Evolutionary conservation across 2,888 invertebrate species (phyloP), one percentile per base, ranked within the genome.

Genomic region (Melitaea athalia): DNA sequence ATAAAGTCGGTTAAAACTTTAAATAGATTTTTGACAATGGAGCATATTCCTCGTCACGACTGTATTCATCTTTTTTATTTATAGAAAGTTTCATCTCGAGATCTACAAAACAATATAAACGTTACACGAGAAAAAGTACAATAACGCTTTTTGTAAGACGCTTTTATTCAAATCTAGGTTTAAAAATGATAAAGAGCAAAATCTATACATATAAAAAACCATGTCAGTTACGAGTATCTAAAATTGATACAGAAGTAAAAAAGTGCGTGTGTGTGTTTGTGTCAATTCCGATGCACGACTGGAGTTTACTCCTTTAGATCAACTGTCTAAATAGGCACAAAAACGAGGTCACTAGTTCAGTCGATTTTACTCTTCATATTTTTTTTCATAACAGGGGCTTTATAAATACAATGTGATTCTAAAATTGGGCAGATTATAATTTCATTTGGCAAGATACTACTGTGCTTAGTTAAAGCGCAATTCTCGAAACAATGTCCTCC

Each of bases 161-260:
- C 70, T 70, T 70, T 70, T 55, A 70, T 67, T 62, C 47, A 70
- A 70, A 67, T 68, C 62, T 64, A 64, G 64, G 61, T 61, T 67
- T 67, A 43, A 62, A 63, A 64, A 55, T 14, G 33, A 52, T n/a
- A 55, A 24, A 52, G 24, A 33, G 12, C 12, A n/a, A 33, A 55
- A 55, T n/a, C 33, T 55, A 55, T 33, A 55, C 33, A 33, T 33
- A 31, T 0, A 53, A 31, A 49, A 49, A 49, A n/a, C n/a, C 14
- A n/a, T 49, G 47, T 49, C 47, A n/a, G n/a, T 14, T n/a, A n/a
- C 5, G n/a, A 45, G 0, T 45, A 45, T 10, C 4, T 11, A 45
- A 45, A 14, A 14, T 45, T 5, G 7, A 14, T 14, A 11, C 5
- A 24, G 24, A 24, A 24, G 24, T 24, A 24, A 24, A 24, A n/a